Percentiles rank a stretch among this genome's conserved stretches.
These are phyloP conservation scores for Hypocryptadius cinnamomeus DNA, from an alignment of 2,113 vertebrate genomes.

Conservation along the genomic window DNA sequence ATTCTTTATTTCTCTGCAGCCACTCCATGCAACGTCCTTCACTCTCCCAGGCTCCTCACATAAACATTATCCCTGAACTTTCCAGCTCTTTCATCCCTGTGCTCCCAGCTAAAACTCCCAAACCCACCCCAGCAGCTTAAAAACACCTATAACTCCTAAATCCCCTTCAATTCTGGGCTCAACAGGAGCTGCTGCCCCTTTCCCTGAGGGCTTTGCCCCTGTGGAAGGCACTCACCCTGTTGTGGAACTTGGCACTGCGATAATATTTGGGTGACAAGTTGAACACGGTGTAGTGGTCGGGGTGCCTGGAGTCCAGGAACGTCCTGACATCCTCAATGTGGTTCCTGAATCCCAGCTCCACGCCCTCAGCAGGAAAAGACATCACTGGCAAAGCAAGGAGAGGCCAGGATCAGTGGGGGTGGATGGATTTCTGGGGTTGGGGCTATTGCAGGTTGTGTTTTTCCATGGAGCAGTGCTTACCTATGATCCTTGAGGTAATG, in stretches of 20 bases:
- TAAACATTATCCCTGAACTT: background rate
- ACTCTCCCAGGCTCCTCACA: background rate
- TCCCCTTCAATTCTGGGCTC: background rate
- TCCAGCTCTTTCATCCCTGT: background rate
- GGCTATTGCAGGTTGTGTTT: background rate
- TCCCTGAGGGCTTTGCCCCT: background rate
- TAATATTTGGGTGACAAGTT: slow-evolving; percentile 96
- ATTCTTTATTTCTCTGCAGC: background rate
- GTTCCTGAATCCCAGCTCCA: slow-evolving; percentile 94
- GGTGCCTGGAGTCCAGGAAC: slow-evolving; percentile 92
- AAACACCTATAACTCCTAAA: background rate
- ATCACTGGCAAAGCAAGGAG: slow-evolving; percentile 76
- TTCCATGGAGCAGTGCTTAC: slow-evolving; percentile 62
- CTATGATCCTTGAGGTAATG: slow-evolving; percentile 96
- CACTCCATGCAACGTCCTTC: background rate
- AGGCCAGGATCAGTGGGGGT: background rate
- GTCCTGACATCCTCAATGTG: slow-evolving; percentile 97
- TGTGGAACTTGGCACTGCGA: slow-evolving; percentile 96
- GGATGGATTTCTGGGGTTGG: background rate
- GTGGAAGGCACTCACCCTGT: slow-evolving; percentile 78
- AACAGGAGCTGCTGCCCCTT: background rate
- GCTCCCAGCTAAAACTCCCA: background rate
- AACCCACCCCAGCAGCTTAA: background rate
- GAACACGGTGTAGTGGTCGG: slow-evolving; percentile 98
- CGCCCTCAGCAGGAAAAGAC: slow-evolving; percentile 92